phyloP scores from a whole-genome alignment of 1,140 invertebrate species.

The Cotesia typhae region DNA sequence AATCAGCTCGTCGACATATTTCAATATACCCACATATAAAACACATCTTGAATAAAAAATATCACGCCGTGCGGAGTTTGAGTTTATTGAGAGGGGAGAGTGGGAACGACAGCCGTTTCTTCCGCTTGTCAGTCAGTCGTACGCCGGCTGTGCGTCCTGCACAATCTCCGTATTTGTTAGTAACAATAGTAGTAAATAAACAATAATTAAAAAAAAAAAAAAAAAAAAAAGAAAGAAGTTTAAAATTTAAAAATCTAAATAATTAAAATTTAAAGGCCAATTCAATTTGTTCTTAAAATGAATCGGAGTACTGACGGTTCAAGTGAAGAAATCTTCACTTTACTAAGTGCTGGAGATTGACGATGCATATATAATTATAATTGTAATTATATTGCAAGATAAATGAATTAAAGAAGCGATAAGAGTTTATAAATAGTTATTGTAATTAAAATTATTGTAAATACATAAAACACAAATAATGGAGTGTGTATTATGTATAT shows the following conservation, averaged over 20 bases:
- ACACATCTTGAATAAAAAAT: slow-evolving; percentile 30
- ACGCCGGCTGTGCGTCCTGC: slow-evolving; percentile 53
- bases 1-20: too few relatives aligned
- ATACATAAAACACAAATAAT: too few relatives aligned
- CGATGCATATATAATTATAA: too few relatives aligned
- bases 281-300: too few relatives aligned
- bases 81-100: slow-evolving; percentile 7
- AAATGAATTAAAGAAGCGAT: too few relatives aligned
- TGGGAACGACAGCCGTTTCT: slow-evolving; percentile 35
- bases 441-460: too few relatives aligned
- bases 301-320: too few relatives aligned
- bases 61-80: not conserved
- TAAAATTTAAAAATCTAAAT: not conserved
- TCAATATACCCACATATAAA: not conserved
- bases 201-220: not conserved
- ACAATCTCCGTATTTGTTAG: not conserved
- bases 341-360: too few relatives aligned
- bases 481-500: not conserved
- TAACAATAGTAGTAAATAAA: not conserved
- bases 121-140: slow-evolving; percentile 51
- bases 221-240: not conserved
- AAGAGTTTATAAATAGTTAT: too few relatives aligned
- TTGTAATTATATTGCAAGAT: too few relatives aligned
- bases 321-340: too few relatives aligned
- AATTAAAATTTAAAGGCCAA: too few relatives aligned